Base-by-base conservation (phyloP, 1,140 invertebrate genomes). In the Penaeus indicus region DNA sequence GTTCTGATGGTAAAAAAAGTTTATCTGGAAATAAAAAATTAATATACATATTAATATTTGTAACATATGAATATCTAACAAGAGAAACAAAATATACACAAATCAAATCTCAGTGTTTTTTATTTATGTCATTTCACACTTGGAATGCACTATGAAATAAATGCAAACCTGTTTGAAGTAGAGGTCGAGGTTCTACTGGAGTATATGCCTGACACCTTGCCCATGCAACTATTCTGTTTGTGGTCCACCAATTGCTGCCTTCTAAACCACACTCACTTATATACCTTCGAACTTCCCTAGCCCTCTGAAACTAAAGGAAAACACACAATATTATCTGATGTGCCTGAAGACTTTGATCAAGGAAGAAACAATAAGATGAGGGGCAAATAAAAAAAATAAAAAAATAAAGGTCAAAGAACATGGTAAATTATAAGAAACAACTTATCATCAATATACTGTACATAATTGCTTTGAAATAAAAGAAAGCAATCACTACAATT, bases 301-400 rank as follows among this genome's bases (percentile, higher is more conserved):
- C 84, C 77, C 84, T 75, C 54, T 85, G 84, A 32, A 85, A 85
- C 84, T 85, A 77, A 85, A 21, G 60, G 47, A 19, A n/a, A 47
- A 80, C 13, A 60, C 78, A 80, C 13, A 27, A n/a, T 60, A 60
- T 22, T 18, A 25, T 13, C 54, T 22, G 5, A 4, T 79, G 77
- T n/a, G 38, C 42, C 21, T 79, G 27, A 38, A 60, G 11, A 61
- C 21, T 42, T 60, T 25, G 77, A 78, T 64, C 77, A 60, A 85
- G 75, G n/a, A 72, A n/a, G n/a, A 85, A 77, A 0, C 8, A 72
- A 72, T 0, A 4, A 72, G 32, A 32, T n/a, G 77, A 27, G 18
- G 60, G 19, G 42, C n/a, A n/a, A n/a, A n/a, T n/a, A 32, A 2
- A 32, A 32, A 2, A 32, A 32, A 32, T 1, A 32, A 32, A 32